Evolutionary conservation across 2,113 vertebrate genomes (phyloP), one percentile per base, ranked within the genome.

Genomic region (Datnioides undecimradiatus): DNA sequence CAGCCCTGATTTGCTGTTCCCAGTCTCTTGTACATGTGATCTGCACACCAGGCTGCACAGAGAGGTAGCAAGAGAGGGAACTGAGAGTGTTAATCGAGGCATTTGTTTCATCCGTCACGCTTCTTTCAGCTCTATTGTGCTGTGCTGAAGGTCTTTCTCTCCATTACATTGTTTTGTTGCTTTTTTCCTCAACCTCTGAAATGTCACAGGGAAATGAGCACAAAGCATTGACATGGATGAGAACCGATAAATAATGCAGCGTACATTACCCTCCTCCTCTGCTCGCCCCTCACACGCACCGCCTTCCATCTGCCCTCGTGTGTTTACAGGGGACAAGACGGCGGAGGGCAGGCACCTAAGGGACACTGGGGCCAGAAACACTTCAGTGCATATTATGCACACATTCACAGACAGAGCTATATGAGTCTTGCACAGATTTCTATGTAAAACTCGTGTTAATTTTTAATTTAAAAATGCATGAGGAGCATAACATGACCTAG

Each of bases 181-280:
- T 76, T 81, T 85, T 76, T 85, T 64, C 29, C 64, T 45, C 77
- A 67, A 66, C 72, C 80, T 63, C 73, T 84, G 58, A 95, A 94
- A 93, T 94, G 91, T 93, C 93, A 93, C 83, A 76, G 87, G 79
- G 76, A 90, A 88, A 93, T 83, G 71, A 78, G 69, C 72, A 90
- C 73, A 87, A 88, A 89, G 85, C 75, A 90, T 33, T 87, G 80
- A 90, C 83, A 87, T 81, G 81, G 83, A 88, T 83, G 83, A 90
- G 86, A 88, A 85, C 68, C 58, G 25, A 91, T 94, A 91, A 94
- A 94, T 93, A 92, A 93, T 90, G 69, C 76, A 90, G 75, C 65
- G 31, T 73, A 71, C 88, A 87, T 90, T 82, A 85, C 74, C 45
- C 49, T 29, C 72, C 40, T 45, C 31, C 19, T 14, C 49, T 62